Evolutionary conservation across 2,113 vertebrate genomes (phyloP).

Genomic region (Ictidomys tridecemlineatus): DNA sequence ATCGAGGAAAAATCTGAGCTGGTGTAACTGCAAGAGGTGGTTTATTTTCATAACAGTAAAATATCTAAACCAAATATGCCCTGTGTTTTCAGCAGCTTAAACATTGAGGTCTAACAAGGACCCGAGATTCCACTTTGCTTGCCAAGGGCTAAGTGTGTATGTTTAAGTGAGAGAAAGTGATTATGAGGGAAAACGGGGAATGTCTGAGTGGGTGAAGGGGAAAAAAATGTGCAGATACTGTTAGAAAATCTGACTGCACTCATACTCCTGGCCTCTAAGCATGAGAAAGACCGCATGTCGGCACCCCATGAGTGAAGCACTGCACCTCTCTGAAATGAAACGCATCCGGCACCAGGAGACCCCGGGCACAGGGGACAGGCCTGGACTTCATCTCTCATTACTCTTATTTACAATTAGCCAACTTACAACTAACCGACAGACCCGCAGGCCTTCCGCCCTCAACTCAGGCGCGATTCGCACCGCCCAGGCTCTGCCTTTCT

Average conservation of each 20-base stretch:
- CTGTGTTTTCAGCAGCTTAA: background rate
- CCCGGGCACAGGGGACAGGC: background rate
- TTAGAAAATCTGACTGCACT: background rate
- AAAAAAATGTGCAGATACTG: background rate
- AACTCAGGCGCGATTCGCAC: background rate
- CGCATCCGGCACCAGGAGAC: background rate
- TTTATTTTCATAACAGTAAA: slow-evolving; percentile 74
- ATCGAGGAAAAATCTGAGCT: background rate
- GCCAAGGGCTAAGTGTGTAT: slow-evolving; percentile 47
- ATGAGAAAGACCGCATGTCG: background rate
- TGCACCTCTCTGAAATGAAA: background rate
- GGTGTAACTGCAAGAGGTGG: slow-evolving; percentile 45
- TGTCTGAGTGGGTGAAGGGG: slow-evolving; percentile 15
- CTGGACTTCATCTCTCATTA: background rate
- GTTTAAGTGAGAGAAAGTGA: slow-evolving; percentile 51
- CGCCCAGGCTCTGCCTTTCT: background rate
- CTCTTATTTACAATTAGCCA: slow-evolving; percentile 5
- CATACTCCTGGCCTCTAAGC: background rate
- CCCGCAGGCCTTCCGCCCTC: background rate
- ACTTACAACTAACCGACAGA: background rate
- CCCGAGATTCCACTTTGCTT: slow-evolving; percentile 46
- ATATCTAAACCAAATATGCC: slow-evolving; percentile 61
- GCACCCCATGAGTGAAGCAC: background rate
- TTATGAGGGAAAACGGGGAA: background rate
- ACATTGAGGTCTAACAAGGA: background rate